These are phyloP conservation scores for Arizona elegans DNA, from an alignment of 2,113 vertebrate genomes.

Conservation along the genomic window DNA sequence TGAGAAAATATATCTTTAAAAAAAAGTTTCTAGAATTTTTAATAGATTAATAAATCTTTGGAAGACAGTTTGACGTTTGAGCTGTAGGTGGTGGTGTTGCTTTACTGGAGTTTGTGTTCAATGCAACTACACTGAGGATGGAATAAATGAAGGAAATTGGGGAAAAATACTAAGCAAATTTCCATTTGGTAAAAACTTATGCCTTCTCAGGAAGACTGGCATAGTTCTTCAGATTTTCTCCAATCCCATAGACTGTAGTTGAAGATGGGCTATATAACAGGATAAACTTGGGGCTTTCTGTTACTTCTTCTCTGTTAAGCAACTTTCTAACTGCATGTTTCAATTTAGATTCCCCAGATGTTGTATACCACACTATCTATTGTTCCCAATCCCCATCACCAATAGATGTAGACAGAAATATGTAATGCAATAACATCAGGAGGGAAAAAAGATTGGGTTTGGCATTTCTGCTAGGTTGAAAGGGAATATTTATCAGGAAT, in stretches of 20 bases:
- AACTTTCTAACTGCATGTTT: not conserved
- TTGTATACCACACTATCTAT: not conserved
- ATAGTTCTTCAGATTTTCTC: not conserved
- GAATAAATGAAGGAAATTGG: not conserved
- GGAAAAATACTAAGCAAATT: not conserved
- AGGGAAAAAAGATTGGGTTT: not conserved
- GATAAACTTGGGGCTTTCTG: not conserved
- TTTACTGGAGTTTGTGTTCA: constrained; percentile 48
- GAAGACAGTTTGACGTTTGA: constrained; percentile 50
- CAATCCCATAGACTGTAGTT: not conserved
- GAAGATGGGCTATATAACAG: not conserved
- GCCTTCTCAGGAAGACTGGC: not conserved
- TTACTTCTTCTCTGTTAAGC: not conserved
- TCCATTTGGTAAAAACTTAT: not conserved
- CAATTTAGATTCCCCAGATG: not conserved
- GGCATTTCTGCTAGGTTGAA: not conserved
- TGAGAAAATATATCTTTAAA: not conserved
- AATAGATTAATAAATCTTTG: constrained; percentile 3
- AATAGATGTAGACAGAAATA: not conserved
- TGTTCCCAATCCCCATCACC: not conserved
- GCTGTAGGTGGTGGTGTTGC: constrained; percentile 66
- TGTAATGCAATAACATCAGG: not conserved
- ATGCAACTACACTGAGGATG: not conserved
- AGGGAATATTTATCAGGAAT: not conserved
- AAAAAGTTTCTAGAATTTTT: not conserved